Percentiles rank a stretch among this genome's conserved stretches.
phyloP scores from a whole-genome alignment of 2,113 vertebrate species.

The Burhinus oedicnemus region DNA sequence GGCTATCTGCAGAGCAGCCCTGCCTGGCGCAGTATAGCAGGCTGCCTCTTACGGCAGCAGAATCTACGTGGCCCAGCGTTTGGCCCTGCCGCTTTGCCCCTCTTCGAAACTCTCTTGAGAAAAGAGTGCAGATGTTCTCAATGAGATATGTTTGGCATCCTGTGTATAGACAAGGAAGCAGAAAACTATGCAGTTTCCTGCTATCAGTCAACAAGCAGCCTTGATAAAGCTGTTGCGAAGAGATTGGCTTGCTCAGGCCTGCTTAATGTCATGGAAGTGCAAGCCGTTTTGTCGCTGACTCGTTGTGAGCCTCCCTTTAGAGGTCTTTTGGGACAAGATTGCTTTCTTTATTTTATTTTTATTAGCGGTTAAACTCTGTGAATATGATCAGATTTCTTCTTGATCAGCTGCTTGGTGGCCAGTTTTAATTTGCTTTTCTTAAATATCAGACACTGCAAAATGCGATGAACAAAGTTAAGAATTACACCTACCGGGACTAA shows the following conservation, averaged over 20 bases:
- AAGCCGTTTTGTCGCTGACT: slow-evolving; percentile 1
- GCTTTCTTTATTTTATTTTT: neutral
- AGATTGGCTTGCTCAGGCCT: neutral
- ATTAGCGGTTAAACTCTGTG: neutral
- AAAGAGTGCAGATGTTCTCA: slow-evolving; percentile 31
- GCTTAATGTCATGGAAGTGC: neutral
- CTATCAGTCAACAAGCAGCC: neutral
- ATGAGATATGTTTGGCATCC: slow-evolving; percentile 43
- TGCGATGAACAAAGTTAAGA: neutral
- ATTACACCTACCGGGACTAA: neutral
- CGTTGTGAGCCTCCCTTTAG: neutral
- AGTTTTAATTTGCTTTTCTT: neutral
- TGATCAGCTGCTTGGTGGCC: neutral
- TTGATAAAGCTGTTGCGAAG: slow-evolving; percentile 4
- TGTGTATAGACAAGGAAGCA: slow-evolving; percentile 30
- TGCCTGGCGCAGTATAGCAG: neutral
- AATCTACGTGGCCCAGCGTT: neutral
- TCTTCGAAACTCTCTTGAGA: neutral
- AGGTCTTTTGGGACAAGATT: neutral
- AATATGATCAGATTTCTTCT: neutral
- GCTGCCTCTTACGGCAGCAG: neutral
- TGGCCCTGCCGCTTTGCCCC: neutral
- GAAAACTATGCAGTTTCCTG: slow-evolving; percentile 36
- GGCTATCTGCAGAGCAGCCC: neutral
- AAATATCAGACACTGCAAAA: neutral